Percentiles rank a stretch among this genome's conserved stretches.
Conservation (phyloP, 2,888 invertebrate species). For the Netelia melanura region DNA sequence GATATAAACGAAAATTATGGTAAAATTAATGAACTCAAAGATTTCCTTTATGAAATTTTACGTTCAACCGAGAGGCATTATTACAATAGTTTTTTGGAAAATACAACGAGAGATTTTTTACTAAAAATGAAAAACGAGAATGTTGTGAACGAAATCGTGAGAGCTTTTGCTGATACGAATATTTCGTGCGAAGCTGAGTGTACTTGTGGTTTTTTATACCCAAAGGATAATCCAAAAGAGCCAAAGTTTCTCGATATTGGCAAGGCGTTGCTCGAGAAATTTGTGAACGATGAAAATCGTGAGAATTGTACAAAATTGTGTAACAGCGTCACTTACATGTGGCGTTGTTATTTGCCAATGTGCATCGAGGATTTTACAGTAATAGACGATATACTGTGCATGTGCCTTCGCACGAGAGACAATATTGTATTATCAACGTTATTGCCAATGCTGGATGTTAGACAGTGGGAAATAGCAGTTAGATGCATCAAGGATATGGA, state of each 20-base stretch:
- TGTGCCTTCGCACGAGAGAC: constrained; percentile 88
- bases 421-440: constrained; percentile 86
- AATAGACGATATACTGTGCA: constrained; percentile 85
- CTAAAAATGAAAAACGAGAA: constrained; percentile 69
- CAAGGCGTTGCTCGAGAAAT: constrained; percentile 86
- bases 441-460: constrained; percentile 86
- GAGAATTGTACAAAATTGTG: constrained; percentile 86
- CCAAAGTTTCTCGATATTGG: constrained; percentile 87
- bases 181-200: constrained; percentile 86
- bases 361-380: constrained; percentile 84
- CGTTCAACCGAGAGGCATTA: constrained; percentile 79
- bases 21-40: constrained; percentile 72
- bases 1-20: constrained; percentile 74
- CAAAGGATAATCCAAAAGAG: constrained; percentile 85
- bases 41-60: constrained; percentile 77
- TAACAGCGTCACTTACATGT: constrained; percentile 88
- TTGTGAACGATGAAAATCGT: constrained; percentile 84
- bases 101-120: constrained; percentile 72
- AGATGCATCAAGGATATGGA: constrained; percentile 87
- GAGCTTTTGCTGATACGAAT: constrained; percentile 87
- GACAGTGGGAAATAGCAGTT: constrained; percentile 87
- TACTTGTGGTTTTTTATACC: constrained; percentile 87
- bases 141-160: constrained; percentile 80
- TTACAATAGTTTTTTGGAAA: constrained; percentile 80
- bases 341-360: constrained; percentile 87